Evolutionary conservation across 1,140 invertebrate species (phyloP), one percentile per base, ranked within the genome.

Genomic region (Anoplolepis gracilipes): DNA sequence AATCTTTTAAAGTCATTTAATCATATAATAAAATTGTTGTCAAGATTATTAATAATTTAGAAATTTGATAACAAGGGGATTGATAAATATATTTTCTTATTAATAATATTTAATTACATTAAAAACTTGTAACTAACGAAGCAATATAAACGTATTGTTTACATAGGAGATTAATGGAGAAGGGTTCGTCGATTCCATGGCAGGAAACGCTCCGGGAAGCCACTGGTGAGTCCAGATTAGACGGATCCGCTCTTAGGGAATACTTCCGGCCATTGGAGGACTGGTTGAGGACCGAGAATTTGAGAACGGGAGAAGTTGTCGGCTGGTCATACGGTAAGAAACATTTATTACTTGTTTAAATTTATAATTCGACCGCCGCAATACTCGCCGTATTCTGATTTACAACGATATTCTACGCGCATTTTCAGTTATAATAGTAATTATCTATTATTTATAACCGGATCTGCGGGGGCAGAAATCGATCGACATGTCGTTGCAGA

Each of bases 231-330:
- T 95, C 95, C 13, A 96, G 97, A 64, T 95, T 99, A 64, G 97
- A 97, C 92, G 97, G 98, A 19, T 96, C 96, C 46, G 98, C 98
- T 0, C 93, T 99, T n/a, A 94, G 98, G 62, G 97, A 99, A 91
- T 99, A 99, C 94, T 99, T 99, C 96, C 95, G 97, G 22, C 99
- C 99, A 0, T 95, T 99, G 6, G 97, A 98, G 90, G 97, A 98
- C 30, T 99, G 98, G 98, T 95, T 99, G 69, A 96, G 97, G 55
- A 96, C 96, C 87, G 97, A 99, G 92, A 98, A 98, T 92, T 93
- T 98, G 0, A 95, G 97, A 72, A 98, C 97, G 13, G 96, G 97
- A 28, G 97, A 98, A 92, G 96, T 97, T 85, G 95, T 97, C 7
- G 97, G 97, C 28, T 98, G 98, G 98, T 96, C 97, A 84, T 98